phyloP scores from a whole-genome alignment of 2,797 vertebrate species.

The Podarcis lilfordi region DNA sequence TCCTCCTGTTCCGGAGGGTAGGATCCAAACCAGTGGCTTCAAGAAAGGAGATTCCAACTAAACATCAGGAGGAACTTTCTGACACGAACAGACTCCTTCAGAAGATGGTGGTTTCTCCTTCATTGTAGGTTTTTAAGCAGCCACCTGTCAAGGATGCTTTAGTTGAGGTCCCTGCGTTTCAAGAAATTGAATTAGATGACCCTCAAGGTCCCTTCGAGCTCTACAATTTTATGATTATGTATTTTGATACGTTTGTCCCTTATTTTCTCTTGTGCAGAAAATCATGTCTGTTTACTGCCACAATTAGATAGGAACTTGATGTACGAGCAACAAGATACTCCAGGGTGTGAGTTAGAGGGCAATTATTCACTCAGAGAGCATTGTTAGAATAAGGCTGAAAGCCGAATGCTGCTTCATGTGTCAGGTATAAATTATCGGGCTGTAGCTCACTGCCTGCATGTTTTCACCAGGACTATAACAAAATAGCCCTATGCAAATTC shows the following conservation, averaged over 20 bases:
- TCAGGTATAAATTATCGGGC: constrained; percentile 42
- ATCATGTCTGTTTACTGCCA: constrained; percentile 11
- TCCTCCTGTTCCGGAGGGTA: too few relatives aligned
- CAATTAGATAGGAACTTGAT: constrained; percentile 29
- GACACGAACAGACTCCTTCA: too few relatives aligned
- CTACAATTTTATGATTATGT: too few relatives aligned
- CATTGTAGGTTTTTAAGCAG: too few relatives aligned
- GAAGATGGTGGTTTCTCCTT: too few relatives aligned
- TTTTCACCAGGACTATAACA: constrained; percentile 19
- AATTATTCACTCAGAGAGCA: constrained; percentile 6
- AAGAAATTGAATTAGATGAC: not conserved
- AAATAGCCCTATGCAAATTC: constrained; percentile 1
- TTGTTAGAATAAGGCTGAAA: constrained; percentile 35
- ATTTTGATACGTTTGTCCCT: not conserved
- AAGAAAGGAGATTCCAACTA: too few relatives aligned
- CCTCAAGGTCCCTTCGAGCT: too few relatives aligned
- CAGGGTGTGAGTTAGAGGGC: constrained; percentile 5
- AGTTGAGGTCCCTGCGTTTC: not conserved
- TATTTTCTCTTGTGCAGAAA: constrained; percentile 30
- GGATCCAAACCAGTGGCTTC: too few relatives aligned
- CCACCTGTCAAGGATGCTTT: too few relatives aligned
- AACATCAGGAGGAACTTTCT: too few relatives aligned
- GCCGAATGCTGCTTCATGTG: constrained; percentile 42
- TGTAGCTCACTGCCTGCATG: not conserved
- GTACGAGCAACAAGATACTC: constrained; percentile 30